Evolutionary conservation across 2,113 vertebrate species (phyloP), one percentile per base, ranked within the genome.

Genomic region (Amazona guildingii): DNA sequence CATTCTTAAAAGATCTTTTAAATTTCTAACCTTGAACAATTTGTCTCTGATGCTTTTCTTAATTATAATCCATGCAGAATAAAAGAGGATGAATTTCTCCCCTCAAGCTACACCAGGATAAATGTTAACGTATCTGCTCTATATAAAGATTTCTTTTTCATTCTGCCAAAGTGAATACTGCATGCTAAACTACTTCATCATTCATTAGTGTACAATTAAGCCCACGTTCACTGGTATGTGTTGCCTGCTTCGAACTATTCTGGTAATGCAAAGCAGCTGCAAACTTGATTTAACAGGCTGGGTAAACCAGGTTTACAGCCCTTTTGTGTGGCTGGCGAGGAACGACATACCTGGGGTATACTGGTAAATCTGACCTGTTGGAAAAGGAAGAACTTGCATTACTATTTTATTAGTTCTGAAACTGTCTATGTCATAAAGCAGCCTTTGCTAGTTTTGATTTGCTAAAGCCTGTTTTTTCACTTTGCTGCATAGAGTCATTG

Each of bases 201-300:
- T 95, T 97, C 95, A 96, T 96, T 96, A 96, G 96, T 76, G 94
- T 83, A 82, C 94, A 91, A 94, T 97, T 96, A 96, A 92, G 57
- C 61, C 68, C 5, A 4, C 17, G 9, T 94, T 93, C 55, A 73
- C 72, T 91, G 89, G n/a, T 93, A 91, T 76, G 18, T 87, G 37
- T 82, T 90, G 74, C 86, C 41, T 96, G 81, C 81, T 95, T 86
- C 95, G 81, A 90, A 85, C 72, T 64, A 54, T 92, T 88, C 72
- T 76, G 41, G 78, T 94, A 92, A 92, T 95, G 86, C 92, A 97
- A 93, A 94, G 90, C 86, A 95, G 87, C 92, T 92, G 95, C 96
- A 97, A 97, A 97, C 70, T 86, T 23, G 0, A 84, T 95, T 96
- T 96, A 95, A 94, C 92, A 87, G 92, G 55, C 88, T 90, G 75